phyloP scores from a whole-genome alignment of 92 coral and sea anemone genomes.

The Plumapathes pennacea region DNA sequence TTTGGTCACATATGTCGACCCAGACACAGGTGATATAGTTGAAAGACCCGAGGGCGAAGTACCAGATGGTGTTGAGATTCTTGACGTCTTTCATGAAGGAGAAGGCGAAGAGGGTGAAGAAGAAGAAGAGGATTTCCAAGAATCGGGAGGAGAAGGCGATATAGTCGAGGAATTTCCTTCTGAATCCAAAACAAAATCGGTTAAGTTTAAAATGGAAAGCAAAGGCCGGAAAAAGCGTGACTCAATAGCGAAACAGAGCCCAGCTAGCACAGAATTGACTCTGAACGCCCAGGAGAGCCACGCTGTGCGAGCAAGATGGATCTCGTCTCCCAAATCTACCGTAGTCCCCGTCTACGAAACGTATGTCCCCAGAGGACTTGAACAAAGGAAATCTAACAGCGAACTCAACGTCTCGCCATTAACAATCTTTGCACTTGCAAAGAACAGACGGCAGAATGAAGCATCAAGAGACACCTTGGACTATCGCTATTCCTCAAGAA shows the following conservation, averaged over 20 bases:
- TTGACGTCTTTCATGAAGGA: conserved; percentile 34
- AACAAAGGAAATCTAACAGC: conserved; percentile 17
- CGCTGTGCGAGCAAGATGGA: not conserved
- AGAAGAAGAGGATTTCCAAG: conserved; percentile 4
- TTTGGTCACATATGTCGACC: conserved; percentile 55
- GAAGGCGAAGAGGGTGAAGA: conserved; percentile 8
- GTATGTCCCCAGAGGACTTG: conserved; percentile 36
- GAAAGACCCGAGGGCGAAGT: conserved; percentile 49
- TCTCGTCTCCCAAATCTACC: conserved; percentile 23
- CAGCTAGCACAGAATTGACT: no score
- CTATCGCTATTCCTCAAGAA: not conserved
- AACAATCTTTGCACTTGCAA: conserved; percentile 81
- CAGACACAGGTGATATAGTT: conserved; percentile 61
- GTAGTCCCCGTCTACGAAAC: conserved; percentile 46
- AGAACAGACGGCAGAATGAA: conserved; percentile 55
- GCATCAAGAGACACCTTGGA: not conserved
- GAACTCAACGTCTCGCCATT: conserved; percentile 58
- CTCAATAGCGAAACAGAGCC: not conserved
- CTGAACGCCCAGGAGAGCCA: not conserved
- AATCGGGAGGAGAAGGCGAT: not conserved
- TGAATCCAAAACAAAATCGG: conserved; percentile 2
- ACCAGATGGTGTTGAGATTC: conserved; percentile 62
- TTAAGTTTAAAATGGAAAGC: conserved; percentile 6
- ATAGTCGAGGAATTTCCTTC: conserved; percentile 1
- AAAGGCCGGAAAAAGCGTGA: not conserved